Evolutionary conservation across 2,113 vertebrate genomes (phyloP), one percentile per base, ranked within the genome.

Genomic region (Catagonus wagneri): DNA sequence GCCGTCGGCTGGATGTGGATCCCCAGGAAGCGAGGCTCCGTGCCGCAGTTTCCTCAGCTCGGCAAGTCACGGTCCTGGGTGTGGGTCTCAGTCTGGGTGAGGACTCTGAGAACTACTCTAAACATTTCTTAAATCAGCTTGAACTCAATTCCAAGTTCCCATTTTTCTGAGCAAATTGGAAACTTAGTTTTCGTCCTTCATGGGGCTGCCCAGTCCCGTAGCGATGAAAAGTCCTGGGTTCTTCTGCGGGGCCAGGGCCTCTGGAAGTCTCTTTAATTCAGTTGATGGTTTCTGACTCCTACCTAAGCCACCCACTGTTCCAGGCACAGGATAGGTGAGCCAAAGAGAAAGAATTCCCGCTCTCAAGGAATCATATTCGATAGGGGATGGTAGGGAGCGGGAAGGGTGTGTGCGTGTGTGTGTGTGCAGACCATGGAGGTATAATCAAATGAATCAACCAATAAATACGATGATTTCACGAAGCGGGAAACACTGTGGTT

Each of bases 391-490:
- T 6, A 52, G 32, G 34, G 56, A 84, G 39, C 29, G n/a, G 65
- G 68, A 60, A 9, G 25, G 2, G 7, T 52, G 22, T 79, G 4
- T 66, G 6, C 23, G n/a, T 74, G 71, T 50, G 15, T 74, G 39
- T 72, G 69, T 44, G 6, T 10, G n/a, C 36, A 68, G 89, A 83
- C 92, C 71, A 54, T 20, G 65, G 61, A 76, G 27, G 1, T 54
- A 25, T 36, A 86, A 89, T 81, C 58, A 94, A 94, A 65, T 74
- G 83, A 89, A 92, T 76, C 69, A 80, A 68, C 29, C 61, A 72
- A 39, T 60, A 95, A 93, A 65, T 29, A n/a, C 7, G 56, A 50
- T 14, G 95, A 52, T 74, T 81, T 84, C 50, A 72, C 71, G 78
- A 88, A 68, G 65, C 93, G 39, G 72, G 86, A 83, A 88, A 81